Conservation (phyloP, 2,888 invertebrate species). For the Agrotis clavis region DNA sequence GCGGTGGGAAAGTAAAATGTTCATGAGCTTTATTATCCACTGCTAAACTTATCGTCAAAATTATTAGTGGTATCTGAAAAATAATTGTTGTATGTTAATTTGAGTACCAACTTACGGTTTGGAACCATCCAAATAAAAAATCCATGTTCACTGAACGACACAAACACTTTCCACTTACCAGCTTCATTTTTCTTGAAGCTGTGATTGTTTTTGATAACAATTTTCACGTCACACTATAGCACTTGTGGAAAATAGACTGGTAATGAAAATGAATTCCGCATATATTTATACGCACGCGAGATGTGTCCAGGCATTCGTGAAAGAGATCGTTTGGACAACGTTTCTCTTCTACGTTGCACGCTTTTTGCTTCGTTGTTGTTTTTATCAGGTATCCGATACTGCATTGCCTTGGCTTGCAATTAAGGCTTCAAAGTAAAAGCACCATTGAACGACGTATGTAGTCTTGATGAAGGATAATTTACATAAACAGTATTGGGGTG, state of each 20-base stretch:
- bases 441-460: slow-evolving; percentile 49
- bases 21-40: slow-evolving; percentile 77
- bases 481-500: slow-evolving; percentile 34
- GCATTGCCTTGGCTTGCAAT: slow-evolving; percentile 61
- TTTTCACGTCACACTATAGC: slow-evolving; percentile 84
- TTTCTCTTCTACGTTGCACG: slow-evolving; percentile 79
- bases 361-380: slow-evolving; percentile 63
- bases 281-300: slow-evolving; percentile 90
- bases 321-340: slow-evolving; percentile 82
- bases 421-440: slow-evolving; percentile 59
- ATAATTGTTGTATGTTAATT: slow-evolving; percentile 53
- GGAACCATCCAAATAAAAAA: slow-evolving; percentile 68
- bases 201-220: slow-evolving; percentile 72
- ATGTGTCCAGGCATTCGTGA: slow-evolving; percentile 89
- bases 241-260: slow-evolving; percentile 86
- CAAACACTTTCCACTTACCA: slow-evolving; percentile 85
- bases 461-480: slow-evolving; percentile 24
- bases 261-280: slow-evolving; percentile 91
- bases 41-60: slow-evolving; percentile 74
- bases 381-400: slow-evolving; percentile 61
- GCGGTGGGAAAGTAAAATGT: slow-evolving; percentile 80
- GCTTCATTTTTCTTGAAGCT: slow-evolving; percentile 88
- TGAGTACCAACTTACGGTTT: slow-evolving; percentile 70
- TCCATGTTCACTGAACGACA: slow-evolving; percentile 64
- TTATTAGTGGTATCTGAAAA: slow-evolving; percentile 83